Evolutionary conservation across 2,797 vertebrate species (phyloP).

Genomic region (Muscicapa comitata): DNA sequence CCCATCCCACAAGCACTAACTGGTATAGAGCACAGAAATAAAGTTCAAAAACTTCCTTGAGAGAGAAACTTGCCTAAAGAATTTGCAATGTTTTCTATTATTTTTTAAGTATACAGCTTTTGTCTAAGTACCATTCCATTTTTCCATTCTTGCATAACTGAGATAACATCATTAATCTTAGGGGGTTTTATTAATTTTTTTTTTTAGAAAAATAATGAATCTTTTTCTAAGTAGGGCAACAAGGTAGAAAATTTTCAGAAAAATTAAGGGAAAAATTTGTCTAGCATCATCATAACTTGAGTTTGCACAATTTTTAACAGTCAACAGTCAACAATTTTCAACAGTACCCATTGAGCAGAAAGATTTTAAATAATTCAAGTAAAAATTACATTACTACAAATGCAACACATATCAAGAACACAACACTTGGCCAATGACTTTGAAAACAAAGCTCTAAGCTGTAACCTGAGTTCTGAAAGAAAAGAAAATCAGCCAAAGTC

Average conservation of each 20-base stretch:
- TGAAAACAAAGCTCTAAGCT: background rate
- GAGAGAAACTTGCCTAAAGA: background rate
- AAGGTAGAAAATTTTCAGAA: background rate
- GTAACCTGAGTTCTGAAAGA: background rate
- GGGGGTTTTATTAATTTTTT: accelerated
- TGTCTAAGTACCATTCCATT: background rate
- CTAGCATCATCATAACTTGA: background rate
- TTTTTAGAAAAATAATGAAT: background rate
- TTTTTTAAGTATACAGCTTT: background rate
- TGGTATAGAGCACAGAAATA: background rate
- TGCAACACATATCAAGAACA: background rate
- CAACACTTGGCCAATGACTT: background rate
- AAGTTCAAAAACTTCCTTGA: background rate
- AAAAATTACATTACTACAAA: background rate
- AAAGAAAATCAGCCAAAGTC: background rate
- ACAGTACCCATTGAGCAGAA: background rate
- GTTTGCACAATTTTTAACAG: background rate
- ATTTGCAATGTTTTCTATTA: background rate
- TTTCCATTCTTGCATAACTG: background rate
- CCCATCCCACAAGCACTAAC: background rate
- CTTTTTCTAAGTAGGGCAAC: background rate
- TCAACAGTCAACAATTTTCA: background rate
- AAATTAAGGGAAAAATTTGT: background rate
- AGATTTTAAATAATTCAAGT: background rate
- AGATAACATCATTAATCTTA: background rate